Percentiles rank a stretch among this genome's conserved stretches.
Conservation (phyloP, 2,113 vertebrate species). For the Geococcyx californianus region DNA sequence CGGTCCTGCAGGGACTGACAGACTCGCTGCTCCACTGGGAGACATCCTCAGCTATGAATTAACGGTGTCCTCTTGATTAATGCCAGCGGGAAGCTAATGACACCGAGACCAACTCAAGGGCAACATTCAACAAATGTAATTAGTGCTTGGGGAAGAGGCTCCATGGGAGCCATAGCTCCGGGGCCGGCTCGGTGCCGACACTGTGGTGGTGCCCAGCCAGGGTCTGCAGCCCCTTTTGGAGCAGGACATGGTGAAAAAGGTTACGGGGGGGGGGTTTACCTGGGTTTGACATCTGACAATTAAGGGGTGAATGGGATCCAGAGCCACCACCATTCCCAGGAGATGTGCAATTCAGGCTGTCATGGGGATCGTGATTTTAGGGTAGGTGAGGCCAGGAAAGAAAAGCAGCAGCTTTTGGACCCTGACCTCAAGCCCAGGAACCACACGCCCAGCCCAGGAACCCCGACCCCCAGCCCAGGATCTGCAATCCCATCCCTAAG, state of each 20-base stretch:
- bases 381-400: too few relatives aligned
- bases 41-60: neutral
- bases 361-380: fast-evolving
- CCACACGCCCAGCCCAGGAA: neutral
- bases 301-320: neutral
- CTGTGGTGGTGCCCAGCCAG: fast-evolving
- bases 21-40: neutral
- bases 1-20: neutral
- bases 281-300: neutral
- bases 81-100: neutral
- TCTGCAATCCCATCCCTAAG: neutral
- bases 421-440: neutral
- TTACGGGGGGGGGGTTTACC: neutral
- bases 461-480: too few relatives aligned
- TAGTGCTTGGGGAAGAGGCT: neutral
- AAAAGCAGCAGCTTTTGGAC: neutral
- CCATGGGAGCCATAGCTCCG: neutral
- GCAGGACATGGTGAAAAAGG: fast-evolving
- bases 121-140: neutral
- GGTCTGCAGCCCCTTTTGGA: neutral
- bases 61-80: neutral
- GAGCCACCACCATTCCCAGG: fast-evolving
- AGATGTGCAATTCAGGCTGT: fast-evolving
- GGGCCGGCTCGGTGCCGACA: neutral
- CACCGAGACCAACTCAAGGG: neutral